Percentiles rank a stretch among this genome's conserved stretches.
Conservation (phyloP, 2,797 vertebrate species). For the Sciurus carolinensis region DNA sequence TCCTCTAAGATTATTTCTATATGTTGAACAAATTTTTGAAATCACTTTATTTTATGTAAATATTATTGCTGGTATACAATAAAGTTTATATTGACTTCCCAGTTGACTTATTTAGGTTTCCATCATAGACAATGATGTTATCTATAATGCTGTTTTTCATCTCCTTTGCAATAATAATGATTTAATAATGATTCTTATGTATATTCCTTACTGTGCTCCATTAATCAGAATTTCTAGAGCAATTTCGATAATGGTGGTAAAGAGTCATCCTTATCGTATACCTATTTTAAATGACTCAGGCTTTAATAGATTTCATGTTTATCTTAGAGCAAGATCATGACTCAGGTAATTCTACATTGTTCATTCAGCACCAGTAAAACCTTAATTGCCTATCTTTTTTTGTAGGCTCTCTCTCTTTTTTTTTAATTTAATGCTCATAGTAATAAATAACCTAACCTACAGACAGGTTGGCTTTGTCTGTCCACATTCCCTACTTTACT, state of each 20-base stretch:
- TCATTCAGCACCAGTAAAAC: neutral
- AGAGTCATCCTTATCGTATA: neutral
- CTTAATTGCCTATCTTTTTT: neutral
- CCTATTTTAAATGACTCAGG: neutral
- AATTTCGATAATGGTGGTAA: neutral
- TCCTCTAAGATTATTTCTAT: neutral
- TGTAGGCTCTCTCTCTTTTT: neutral
- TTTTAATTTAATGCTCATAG: neutral
- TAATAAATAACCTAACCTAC: neutral
- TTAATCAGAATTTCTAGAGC: slow-evolving; percentile 31
- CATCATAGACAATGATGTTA: neutral
- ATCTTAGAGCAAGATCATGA: neutral
- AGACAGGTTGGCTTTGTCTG: neutral
- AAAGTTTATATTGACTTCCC: slow-evolving; percentile 50
- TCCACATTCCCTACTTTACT: neutral
- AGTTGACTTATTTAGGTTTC: slow-evolving; percentile 35
- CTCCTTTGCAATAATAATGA: neutral
- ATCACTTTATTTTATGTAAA: neutral
- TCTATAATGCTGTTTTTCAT: neutral
- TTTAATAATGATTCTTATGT: neutral
- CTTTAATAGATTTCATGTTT: slow-evolving; percentile 5
- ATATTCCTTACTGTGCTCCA: neutral
- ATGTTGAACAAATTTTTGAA: slow-evolving; percentile 9
- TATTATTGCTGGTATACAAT: neutral
- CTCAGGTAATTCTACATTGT: slow-evolving; percentile 2